Evolutionary conservation across 2,797 vertebrate genomes (phyloP).

Genomic region (Nasua narica): DNA sequence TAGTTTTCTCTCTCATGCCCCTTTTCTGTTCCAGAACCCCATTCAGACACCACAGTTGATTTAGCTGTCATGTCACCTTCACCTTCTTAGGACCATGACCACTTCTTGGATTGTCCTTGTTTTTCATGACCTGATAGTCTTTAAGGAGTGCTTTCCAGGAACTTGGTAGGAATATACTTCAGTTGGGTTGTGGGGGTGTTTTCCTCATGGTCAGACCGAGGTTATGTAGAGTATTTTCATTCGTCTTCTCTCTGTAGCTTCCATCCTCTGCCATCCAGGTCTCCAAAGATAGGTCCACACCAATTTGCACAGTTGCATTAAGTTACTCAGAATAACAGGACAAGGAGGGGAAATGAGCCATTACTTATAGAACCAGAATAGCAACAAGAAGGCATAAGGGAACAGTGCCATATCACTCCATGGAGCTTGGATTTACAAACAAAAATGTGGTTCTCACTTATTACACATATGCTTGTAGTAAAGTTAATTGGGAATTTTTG

Average conservation of each 20-base stretch:
- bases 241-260: background rate
- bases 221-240: background rate
- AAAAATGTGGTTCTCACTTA: background rate
- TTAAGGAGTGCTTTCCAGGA: background rate
- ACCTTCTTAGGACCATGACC: background rate
- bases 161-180: background rate
- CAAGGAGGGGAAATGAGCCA: background rate
- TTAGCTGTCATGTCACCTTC: background rate
- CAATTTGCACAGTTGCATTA: background rate
- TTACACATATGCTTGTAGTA: background rate
- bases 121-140: background rate
- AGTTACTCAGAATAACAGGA: background rate
- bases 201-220: background rate
- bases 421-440: background rate
- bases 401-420: background rate
- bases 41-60: background rate
- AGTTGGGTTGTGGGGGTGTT: background rate
- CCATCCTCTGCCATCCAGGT: background rate
- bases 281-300: background rate
- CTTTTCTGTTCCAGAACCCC: background rate
- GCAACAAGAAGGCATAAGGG: background rate
- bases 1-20: background rate
- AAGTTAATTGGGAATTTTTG: conserved; percentile 18
- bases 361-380: background rate
- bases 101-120: background rate